Base-by-base conservation (phyloP, 2,113 vertebrate species). In the Octodon degus region DNA sequence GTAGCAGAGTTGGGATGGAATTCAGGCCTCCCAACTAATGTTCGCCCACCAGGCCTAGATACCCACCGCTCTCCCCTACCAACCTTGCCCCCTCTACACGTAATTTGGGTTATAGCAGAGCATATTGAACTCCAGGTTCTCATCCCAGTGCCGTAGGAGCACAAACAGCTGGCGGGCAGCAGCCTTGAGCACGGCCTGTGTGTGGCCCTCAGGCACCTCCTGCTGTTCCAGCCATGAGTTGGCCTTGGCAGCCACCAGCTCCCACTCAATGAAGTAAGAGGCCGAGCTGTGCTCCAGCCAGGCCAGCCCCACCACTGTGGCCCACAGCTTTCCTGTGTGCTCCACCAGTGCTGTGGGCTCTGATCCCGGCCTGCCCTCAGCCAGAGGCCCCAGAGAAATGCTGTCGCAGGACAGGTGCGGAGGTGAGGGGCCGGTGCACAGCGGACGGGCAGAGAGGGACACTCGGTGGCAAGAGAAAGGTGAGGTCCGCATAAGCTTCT, bases 211-310 rank as follows among this genome's bases (percentile, higher is more conserved):
- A 0, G 99, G 99, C 68, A 99, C 98, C 62, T 96, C 86, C 97
- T 99, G 99, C 30, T 96, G 19, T 0, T 98, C 98, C 74, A 99
- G 97, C 99, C 99, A 99, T 91, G 98, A 98, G 97, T 98, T 99
- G 92, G 99, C 99, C 93, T 99, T 99, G 96, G 99, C 99, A 0
- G 99, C 99, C 34, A 99, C 98, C 97, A 99, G 98, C 98, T 99
- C 99, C 99, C 99, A 99, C 98, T 99, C 99, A 0, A 99, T 98
- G 97, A 99, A 99, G 93, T 98, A 99, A 86, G 99, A 98, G 19
- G 99, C 99, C 0, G 99, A 99, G 98, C 98, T 99, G 98, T 99
- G 99, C 98, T 99, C 99, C 98, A 99, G 98, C 99, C 99, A 99
- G 1, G 99, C 99, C 87, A 99, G 98, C 0, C 99, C 99, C 89